Conservation (phyloP, 2,888 invertebrate species). For the Cryptophagus acutangulus region DNA sequence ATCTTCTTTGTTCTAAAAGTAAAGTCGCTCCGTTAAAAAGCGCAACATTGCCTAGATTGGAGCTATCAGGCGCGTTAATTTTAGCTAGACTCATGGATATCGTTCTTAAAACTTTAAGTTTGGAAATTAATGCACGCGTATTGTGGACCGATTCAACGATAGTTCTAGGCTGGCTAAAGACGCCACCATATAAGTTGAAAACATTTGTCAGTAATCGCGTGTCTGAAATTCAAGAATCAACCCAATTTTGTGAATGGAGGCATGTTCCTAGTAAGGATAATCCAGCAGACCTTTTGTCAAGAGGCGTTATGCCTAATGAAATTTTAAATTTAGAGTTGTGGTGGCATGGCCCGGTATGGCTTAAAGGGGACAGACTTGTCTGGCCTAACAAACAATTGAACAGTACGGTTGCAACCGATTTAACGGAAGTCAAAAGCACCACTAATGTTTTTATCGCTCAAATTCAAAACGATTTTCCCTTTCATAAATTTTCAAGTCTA, state of each 20-base stretch:
- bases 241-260: conserved; percentile 12
- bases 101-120: not conserved
- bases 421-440: conserved; percentile 2
- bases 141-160: conserved; percentile 20
- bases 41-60: conserved; percentile 16
- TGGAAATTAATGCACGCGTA: conserved; percentile 8
- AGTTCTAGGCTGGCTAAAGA: conserved; percentile 14
- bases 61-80: conserved; percentile 18
- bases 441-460: not conserved
- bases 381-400: not conserved
- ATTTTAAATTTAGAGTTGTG: conserved; percentile 11
- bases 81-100: conserved; percentile 11
- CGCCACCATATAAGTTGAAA: conserved; percentile 15
- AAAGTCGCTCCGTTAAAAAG: conserved; percentile 19
- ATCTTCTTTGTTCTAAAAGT: conserved; percentile 17
- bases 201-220: conserved; percentile 18
- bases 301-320: conserved; percentile 8
- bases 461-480: conserved; percentile 5
- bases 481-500: conserved; percentile 14
- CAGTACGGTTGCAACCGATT: not conserved
- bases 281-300: conserved; percentile 15
- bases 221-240: conserved; percentile 15
- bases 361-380: not conserved
- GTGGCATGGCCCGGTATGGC: conserved; percentile 16
- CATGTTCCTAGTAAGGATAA: conserved; percentile 15